phyloP scores from a whole-genome alignment of 2,888 invertebrate genomes.

The Anorthoa munda region DNA sequence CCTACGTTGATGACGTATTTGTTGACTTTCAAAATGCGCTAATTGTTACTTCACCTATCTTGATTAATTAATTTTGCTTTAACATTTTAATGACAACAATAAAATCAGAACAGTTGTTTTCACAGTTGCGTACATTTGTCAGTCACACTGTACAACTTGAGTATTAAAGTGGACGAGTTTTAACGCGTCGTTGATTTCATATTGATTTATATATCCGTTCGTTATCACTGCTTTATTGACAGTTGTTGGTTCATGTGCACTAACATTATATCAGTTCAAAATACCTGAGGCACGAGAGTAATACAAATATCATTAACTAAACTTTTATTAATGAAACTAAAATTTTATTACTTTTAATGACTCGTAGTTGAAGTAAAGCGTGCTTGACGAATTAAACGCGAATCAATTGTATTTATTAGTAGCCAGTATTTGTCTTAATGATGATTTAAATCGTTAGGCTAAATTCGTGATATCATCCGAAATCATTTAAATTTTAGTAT shows the following conservation, averaged over 20 bases:
- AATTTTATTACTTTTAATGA: conserved; percentile 47
- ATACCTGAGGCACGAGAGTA: conserved; percentile 6
- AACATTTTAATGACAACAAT: conserved; percentile 10
- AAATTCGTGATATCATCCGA: conserved; percentile 22
- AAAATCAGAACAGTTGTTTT: conserved; percentile 22
- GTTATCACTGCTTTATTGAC: conserved; percentile 3
- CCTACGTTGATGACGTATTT: too few relatives aligned
- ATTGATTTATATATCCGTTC: conserved; percentile 32
- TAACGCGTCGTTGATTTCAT: conserved; percentile 1
- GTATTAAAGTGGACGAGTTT: conserved; percentile 19
- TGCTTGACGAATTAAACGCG: conserved; percentile 13
- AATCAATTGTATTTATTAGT: conserved; percentile 9
- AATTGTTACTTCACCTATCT: neutral
- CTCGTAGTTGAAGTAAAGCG: conserved; percentile 28
- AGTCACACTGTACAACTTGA: neutral
- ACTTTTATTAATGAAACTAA: too few relatives aligned
- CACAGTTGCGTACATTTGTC: conserved; percentile 1
- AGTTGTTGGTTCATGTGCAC: conserved; percentile 7
- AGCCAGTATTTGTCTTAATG: neutral
- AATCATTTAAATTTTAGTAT: conserved; percentile 28
- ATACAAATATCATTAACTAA: conserved; percentile 28
- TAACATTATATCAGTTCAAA: conserved; percentile 19
- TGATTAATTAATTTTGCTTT: neutral
- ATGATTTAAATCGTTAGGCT: neutral
- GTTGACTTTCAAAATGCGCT: neutral